Evolutionary conservation across 1,140 invertebrate genomes (phyloP), one percentile per base, ranked within the genome.

Genomic region (Chironomus tepperi): DNA sequence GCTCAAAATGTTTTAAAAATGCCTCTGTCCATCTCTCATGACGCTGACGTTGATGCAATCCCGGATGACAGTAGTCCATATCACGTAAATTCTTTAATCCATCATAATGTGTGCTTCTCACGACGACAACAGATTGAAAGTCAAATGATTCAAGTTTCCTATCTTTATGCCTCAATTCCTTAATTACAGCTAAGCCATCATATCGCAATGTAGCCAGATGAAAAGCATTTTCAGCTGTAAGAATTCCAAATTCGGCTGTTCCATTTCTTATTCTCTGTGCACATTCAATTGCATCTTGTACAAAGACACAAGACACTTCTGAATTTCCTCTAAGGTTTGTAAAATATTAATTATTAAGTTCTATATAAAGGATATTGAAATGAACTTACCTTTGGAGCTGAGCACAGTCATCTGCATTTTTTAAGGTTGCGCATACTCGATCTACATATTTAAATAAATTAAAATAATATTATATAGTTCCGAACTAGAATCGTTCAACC

Each of bases 31-130:
- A 87, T 10, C 83, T 80, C 73, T 85, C 82, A 2, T 84, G 81
- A 2, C 84, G 81, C 15, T 83, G 79, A 7, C 47, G 47, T 19
- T 85, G 82, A 19, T 77, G 78, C 65, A 88, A 85, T 0, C 89
- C 89, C 6, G 88, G 88, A 79, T 89, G 89, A 76, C 89, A 90
- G 76, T 87, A 86, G n/a, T 83, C 84, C 3, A 80, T 82, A 2
- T 84, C 83, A 74, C 80, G 81, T 0, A 89, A 79, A 18, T 81
- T 81, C 9, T 79, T 79, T 1, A 87, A 77, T 0, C 83, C 84
- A 73, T 77, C 80, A 0, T 75, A 79, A 75, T 83, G 78, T 18
- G 73, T 82, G 47, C 76, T 77, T 10, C 80, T 82, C 0, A 88
- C 85, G n/a, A 90, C 79, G 0, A 84, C 87, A 7, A 88, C 88